Evolutionary conservation across 2,797 vertebrate genomes (phyloP), one percentile per base, ranked within the genome.

Genomic region (Macropus fuliginosus): DNA sequence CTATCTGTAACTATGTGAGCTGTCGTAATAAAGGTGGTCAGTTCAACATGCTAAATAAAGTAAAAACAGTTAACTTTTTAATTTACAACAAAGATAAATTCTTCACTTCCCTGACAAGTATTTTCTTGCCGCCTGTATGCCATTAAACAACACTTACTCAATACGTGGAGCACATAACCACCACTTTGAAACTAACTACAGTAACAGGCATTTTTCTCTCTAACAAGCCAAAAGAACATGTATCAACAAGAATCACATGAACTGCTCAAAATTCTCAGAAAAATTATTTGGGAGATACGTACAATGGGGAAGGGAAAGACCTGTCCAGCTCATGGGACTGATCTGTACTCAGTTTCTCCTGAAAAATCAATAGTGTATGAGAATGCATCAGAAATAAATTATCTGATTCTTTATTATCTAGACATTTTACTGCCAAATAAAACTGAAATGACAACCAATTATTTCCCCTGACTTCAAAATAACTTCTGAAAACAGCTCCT

Each of bases 11-110:
- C 16, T 40, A 21, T 9, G 16, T n/a, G n/a, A 74, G 34, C 34
- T n/a, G 34, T 8, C 9, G 16, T 12, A 74, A 74, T n/a, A 16
- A n/a, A 74, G 5, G 62, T 18, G 34, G 62, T 74, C 3, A 94
- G 27, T 74, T 94, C 55, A 59, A 90, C 27, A 28, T 92, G 55
- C 54, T 24, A 57, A 93, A 81, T 92, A 34, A 94, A 55, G 52
- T 55, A 92, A 95, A 92, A 93, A 93, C 92, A 93, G 18, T 96
- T 92, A 52, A 62, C 55, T 94, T 96, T 91, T 91, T 91, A 92
- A 50, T 55, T 91, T 91, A 46, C 34, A 55, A 28, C 92, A 95
- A 93, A 34, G 94, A 50, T 56, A 54, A 94, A 93, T 93, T 57
- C 91, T 50, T 4, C 57, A 55, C 34, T 94, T 95, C 16, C 89